phyloP scores from a whole-genome alignment of 2,888 invertebrate species.

The Acronicta leporina region DNA sequence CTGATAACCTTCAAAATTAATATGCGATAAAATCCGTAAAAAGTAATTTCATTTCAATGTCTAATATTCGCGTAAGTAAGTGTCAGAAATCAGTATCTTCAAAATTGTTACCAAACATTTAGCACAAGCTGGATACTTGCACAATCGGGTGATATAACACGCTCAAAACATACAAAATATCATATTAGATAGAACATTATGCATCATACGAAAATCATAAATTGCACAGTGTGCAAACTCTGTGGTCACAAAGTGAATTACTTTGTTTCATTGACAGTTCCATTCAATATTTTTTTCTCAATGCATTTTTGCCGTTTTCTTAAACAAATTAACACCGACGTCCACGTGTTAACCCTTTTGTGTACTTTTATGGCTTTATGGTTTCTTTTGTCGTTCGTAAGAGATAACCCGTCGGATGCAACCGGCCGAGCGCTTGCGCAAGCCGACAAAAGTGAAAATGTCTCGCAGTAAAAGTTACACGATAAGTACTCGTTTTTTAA shows the following conservation, averaged over 20 bases:
- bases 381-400: constrained; percentile 60
- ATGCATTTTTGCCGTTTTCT: constrained; percentile 66
- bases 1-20: too few species aligned
- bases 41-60: too few species aligned
- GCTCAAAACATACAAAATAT: not conserved
- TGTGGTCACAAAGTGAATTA: constrained; percentile 22
- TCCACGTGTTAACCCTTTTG: constrained; percentile 84
- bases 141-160: constrained; percentile 4
- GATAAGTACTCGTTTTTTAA: constrained; percentile 59
- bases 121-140: not conserved
- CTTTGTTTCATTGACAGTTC: constrained; percentile 58
- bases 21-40: too few species aligned
- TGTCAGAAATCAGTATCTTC: too few species aligned
- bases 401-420: constrained; percentile 57
- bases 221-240: constrained; percentile 8
- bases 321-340: constrained; percentile 82
- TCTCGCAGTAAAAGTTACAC: constrained; percentile 76
- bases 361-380: constrained; percentile 79
- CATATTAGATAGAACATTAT: not conserved
- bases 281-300: constrained; percentile 52
- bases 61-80: too few species aligned
- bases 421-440: constrained; percentile 69
- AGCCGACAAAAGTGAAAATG: constrained; percentile 86
- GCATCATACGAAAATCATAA: not conserved
- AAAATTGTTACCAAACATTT: constrained; percentile 1